A percentile compares a stretch with the other conserved stretches of the same genome.
Conservation (phyloP, 1,140 invertebrate species). For the Drosophila obscura region DNA sequence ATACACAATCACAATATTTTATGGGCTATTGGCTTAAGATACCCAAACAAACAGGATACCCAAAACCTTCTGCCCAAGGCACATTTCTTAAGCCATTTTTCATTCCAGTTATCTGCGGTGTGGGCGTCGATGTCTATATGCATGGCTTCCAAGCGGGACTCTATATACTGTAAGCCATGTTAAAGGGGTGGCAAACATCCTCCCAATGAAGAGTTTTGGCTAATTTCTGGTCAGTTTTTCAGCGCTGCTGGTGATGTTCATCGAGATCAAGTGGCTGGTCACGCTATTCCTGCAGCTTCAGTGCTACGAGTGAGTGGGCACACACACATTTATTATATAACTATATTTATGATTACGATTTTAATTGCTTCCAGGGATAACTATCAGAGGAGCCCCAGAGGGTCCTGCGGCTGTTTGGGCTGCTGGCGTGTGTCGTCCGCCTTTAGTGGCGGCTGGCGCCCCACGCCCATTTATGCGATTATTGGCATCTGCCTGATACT, state of each 20-base stretch:
- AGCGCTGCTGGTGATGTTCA: slow-evolving; percentile 72
- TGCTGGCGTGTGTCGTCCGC: slow-evolving; percentile 60
- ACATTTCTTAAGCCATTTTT: slow-evolving; percentile 48
- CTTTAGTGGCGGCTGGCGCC: slow-evolving; percentile 68
- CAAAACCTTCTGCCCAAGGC: neutral
- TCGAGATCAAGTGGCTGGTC: slow-evolving; percentile 82
- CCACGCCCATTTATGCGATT: slow-evolving; percentile 70
- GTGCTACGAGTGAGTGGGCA: slow-evolving; percentile 64
- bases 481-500: slow-evolving; percentile 70
- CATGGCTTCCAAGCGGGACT: slow-evolving; percentile 76
- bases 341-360: slow-evolving; percentile 35
- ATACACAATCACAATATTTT: slow-evolving; percentile 63
- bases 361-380: slow-evolving; percentile 60
- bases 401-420: slow-evolving; percentile 48
- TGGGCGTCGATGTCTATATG: slow-evolving; percentile 78
- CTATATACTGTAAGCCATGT: slow-evolving; percentile 74
- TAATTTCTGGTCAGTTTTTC: slow-evolving; percentile 69
- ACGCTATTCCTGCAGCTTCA: slow-evolving; percentile 77
- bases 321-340: neutral
- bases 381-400: slow-evolving; percentile 37
- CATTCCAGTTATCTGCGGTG: slow-evolving; percentile 80
- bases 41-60: neutral
- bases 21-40: slow-evolving; percentile 39
- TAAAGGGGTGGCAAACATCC: neutral
- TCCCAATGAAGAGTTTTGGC: neutral